These are phyloP conservation scores for Meandrina meandrites DNA, from an alignment of 92 coral and sea anemone genomes.

Conservation along the genomic window DNA sequence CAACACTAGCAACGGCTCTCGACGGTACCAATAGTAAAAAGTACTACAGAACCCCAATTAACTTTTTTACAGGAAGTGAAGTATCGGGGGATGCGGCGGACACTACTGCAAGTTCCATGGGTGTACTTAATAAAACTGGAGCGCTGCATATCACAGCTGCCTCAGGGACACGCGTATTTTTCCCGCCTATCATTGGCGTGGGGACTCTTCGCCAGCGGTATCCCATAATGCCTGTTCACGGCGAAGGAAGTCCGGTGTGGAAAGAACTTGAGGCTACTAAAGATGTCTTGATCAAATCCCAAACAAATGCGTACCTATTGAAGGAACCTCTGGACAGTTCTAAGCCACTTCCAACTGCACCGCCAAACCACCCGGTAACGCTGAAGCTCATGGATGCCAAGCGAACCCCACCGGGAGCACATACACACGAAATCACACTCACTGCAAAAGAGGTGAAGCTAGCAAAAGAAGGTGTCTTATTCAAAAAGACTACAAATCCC, in stretches of 20 bases:
- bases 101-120: too few relatives aligned
- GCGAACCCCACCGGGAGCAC: not conserved
- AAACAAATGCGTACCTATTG: conserved; percentile 50
- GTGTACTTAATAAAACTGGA: too few relatives aligned
- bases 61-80: too few relatives aligned
- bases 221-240: conserved; percentile 58
- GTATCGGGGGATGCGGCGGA: too few relatives aligned
- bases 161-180: conserved; percentile 41
- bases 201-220: conserved; percentile 53
- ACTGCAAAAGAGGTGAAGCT: conserved; percentile 12
- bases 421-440: conserved; percentile 16
- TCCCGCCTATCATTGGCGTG: conserved; percentile 59
- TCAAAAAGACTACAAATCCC: not conserved
- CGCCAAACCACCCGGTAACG: not conserved
- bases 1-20: too few relatives aligned
- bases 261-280: conserved; percentile 76
- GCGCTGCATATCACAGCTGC: too few relatives aligned
- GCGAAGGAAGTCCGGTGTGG: conserved; percentile 68
- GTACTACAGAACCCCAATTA: too few relatives aligned
- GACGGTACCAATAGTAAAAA: too few relatives aligned
- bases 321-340: conserved; percentile 51
- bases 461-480: not conserved
- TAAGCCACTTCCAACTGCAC: not conserved
- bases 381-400: not conserved
- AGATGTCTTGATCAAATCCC: conserved; percentile 66